Evolutionary conservation across 37 sponge, comb jelly and placozoan genomes (phyloP).

Genomic region (Oopsacas minuta): DNA sequence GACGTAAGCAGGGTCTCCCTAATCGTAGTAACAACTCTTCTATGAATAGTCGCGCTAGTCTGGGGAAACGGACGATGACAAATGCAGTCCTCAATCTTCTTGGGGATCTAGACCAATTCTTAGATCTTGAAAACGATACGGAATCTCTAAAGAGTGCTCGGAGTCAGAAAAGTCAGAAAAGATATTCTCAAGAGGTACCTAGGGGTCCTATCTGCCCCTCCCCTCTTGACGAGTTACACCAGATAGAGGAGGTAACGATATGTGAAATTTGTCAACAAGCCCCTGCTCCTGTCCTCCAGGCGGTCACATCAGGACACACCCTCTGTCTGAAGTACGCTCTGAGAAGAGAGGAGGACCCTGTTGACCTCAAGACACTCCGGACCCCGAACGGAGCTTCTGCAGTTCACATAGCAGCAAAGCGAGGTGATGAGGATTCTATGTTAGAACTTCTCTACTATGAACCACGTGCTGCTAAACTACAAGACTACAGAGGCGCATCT

Average conservation of each 20-base stretch:
- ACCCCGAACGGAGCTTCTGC: constrained; percentile 40
- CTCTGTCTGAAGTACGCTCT: constrained; percentile 41
- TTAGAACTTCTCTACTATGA: constrained; percentile 27
- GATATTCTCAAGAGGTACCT: background rate
- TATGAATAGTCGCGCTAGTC: background rate
- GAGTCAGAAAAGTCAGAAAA: background rate
- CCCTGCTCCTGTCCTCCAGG: constrained; percentile 24
- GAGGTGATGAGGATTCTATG: constrained; percentile 22
- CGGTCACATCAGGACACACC: constrained; percentile 29
- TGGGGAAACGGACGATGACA: background rate
- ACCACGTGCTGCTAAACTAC: constrained; percentile 21
- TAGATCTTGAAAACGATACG: background rate
- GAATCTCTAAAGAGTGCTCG: background rate
- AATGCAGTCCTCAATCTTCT: background rate
- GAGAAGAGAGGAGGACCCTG: background rate
- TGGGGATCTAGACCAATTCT: constrained; percentile 9
- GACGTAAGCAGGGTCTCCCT: background rate
- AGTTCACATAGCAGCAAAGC: constrained; percentile 55
- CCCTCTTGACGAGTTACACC: background rate
- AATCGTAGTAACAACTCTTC: background rate
- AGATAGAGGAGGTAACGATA: background rate
- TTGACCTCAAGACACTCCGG: constrained; percentile 14
- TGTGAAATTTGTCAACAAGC: constrained; percentile 27
- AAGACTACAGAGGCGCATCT: constrained; percentile 58
- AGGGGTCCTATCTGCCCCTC: background rate